phyloP scores from a whole-genome alignment of 1,140 invertebrate genomes.

The Bathynomus jamesi region DNA sequence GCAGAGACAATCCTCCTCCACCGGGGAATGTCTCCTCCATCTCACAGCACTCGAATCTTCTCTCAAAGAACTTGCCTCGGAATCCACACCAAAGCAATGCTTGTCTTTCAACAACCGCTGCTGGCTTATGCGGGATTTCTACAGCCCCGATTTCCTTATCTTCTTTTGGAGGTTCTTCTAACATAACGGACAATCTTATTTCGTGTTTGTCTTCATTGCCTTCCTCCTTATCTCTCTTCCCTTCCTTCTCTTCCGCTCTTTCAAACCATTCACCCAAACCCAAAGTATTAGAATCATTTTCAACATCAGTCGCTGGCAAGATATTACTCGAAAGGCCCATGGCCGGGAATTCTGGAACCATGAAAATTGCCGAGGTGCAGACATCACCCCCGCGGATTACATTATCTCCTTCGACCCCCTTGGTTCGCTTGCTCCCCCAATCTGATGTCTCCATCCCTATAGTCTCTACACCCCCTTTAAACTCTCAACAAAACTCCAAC shows the following conservation, averaged over 20 bases:
- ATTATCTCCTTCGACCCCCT: constrained; percentile 11
- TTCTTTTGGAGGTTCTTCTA: too few relatives aligned
- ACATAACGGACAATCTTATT: neutral
- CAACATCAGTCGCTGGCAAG: neutral
- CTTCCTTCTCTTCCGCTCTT: neutral
- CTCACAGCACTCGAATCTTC: too few relatives aligned
- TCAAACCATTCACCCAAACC: neutral
- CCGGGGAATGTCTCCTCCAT: too few relatives aligned
- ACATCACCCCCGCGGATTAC: constrained; percentile 20
- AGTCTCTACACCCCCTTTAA: constrained; percentile 17
- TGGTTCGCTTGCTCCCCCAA: constrained; percentile 10
- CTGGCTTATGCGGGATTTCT: too few relatives aligned
- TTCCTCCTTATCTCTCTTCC: neutral
- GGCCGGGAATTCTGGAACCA: constrained; percentile 15
- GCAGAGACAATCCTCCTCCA: neutral
- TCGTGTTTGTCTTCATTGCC: constrained; percentile 4
- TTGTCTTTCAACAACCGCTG: too few relatives aligned
- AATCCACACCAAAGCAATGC: too few relatives aligned
- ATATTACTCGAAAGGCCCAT: constrained; percentile 10
- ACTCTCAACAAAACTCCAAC: constrained; percentile 16
- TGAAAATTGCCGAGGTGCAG: constrained; percentile 29
- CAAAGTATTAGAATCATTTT: neutral
- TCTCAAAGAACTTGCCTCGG: too few relatives aligned
- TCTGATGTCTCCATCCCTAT: constrained; percentile 21
- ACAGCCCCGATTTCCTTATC: too few relatives aligned